These are phyloP conservation scores for Phasia obesa DNA, from an alignment of 2,888 invertebrate genomes.

Conservation along the genomic window DNA sequence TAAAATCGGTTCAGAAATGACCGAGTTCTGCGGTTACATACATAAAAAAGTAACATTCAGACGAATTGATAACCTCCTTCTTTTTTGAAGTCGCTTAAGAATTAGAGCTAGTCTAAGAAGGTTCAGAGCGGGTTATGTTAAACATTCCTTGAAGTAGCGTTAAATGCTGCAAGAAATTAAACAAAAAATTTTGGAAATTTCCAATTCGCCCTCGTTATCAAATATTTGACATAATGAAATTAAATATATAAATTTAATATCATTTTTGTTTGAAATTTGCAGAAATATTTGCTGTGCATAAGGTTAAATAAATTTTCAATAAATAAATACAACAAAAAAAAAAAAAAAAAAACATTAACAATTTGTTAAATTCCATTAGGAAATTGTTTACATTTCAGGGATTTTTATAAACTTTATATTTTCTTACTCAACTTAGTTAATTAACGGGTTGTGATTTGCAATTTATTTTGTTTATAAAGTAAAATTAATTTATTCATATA, in stretches of 20 bases:
- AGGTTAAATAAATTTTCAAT: conserved; percentile 8
- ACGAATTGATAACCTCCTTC: too few relatives aligned
- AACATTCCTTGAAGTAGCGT: too few relatives aligned
- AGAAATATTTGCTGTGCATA: conserved; percentile 20
- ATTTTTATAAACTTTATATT: conserved; percentile 24
- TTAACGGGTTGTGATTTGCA: conserved; percentile 33
- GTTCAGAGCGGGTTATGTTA: too few relatives aligned
- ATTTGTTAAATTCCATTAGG: conserved; percentile 31
- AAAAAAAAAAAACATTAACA: neutral
- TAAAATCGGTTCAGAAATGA: too few relatives aligned
- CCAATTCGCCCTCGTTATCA: too few relatives aligned
- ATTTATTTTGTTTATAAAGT: conserved; percentile 10
- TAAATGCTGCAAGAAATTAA: too few relatives aligned
- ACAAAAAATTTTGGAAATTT: too few relatives aligned
- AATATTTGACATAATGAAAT: neutral
- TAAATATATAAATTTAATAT: conserved; percentile 18
- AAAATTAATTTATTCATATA: conserved; percentile 33
- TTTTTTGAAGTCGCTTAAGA: too few relatives aligned
- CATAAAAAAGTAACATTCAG: too few relatives aligned
- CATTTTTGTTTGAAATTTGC: neutral
- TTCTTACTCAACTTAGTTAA: conserved; percentile 28
- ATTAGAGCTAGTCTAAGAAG: too few relatives aligned
- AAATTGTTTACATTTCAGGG: conserved; percentile 16
- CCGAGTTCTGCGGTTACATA: too few relatives aligned
- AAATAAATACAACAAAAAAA: too few relatives aligned